Base-by-base conservation (phyloP, 2,113 vertebrate genomes). In the Callithrix jacchus region DNA sequence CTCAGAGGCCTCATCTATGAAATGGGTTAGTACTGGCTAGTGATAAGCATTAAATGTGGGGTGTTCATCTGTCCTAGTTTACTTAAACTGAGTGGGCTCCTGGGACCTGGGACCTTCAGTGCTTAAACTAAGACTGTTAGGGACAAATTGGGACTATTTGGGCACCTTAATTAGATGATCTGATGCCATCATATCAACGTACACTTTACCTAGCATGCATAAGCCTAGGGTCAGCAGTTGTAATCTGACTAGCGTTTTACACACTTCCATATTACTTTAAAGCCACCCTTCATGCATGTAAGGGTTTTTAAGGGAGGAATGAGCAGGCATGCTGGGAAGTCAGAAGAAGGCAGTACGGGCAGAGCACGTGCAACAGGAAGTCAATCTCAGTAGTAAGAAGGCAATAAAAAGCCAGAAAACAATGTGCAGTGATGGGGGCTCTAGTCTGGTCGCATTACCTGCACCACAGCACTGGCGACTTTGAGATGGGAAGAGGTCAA, bases 101-200 rank as follows among this genome's bases (percentile, higher is more conserved):
- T 3, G 7, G n/a, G 23, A 21, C 5, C 18, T 3, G 5, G 25
- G 37, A 6, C 14, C 27, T 37, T 30, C 8, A 5, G 16, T 2
- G 5, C 13, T 37, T n/a, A 25, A 20, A 37, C 20, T 2, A 13
- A 27, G 42, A 3, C 3, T 18, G 13, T 8, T 5, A 6, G 30
- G 61, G 42, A 11, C 14, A 52, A 23, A n/a, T 3, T 0, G 2
- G 11, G 6, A 49, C 14, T 23, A 6, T 16, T 2, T n/a, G 25
- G 21, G 0, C 52, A 8, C 49, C 40, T 17, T 11, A 42, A 40
- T 16, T 47, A 70, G 58, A 40, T 3, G 64, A 47, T 18, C 54
- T 4, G 8, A 66, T 8, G 54, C 9, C 11, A 5, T 11, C 6
- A 0, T 4, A 1, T 52, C 32, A 1, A 8, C 7, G 27, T 0